Percentiles rank a stretch among this genome's conserved stretches.
phyloP scores from a whole-genome alignment of 2,888 invertebrate genomes.

The Sepiola atlantica region DNA sequence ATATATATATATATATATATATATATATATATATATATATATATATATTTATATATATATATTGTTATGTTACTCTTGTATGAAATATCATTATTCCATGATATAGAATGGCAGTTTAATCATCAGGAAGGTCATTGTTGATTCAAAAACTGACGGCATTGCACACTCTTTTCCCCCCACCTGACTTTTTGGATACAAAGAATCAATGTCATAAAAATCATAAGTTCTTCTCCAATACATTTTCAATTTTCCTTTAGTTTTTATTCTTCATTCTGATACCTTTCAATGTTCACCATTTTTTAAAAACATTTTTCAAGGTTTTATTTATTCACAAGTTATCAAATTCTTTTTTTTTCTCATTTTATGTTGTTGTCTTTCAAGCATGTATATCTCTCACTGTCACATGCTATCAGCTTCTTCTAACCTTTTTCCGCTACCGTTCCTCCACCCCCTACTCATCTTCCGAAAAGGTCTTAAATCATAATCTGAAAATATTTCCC shows the following conservation, averaged over 20 bases:
- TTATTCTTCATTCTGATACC: background rate
- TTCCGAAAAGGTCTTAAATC: background rate
- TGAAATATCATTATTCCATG: no score
- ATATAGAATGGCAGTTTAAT: background rate
- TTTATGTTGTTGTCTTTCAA: background rate
- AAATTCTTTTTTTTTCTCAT: background rate
- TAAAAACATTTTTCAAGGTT: background rate
- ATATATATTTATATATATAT: no score
- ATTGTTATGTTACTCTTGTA: no score
- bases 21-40: no score
- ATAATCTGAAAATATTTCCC: background rate
- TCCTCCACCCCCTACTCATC: background rate
- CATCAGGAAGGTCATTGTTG: background rate
- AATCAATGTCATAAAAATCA: no score
- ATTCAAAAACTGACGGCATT: background rate
- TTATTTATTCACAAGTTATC: background rate
- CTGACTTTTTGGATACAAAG: background rate
- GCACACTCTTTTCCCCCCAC: background rate
- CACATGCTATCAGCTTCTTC: background rate
- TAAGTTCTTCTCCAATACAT: background rate
- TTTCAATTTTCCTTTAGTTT: background rate
- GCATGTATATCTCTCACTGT: background rate
- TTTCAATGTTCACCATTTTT: background rate
- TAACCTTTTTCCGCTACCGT: background rate
- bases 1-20: no score